Evolutionary conservation across 2,797 vertebrate species (phyloP).

Genomic region (Novumbra hubbsi): DNA sequence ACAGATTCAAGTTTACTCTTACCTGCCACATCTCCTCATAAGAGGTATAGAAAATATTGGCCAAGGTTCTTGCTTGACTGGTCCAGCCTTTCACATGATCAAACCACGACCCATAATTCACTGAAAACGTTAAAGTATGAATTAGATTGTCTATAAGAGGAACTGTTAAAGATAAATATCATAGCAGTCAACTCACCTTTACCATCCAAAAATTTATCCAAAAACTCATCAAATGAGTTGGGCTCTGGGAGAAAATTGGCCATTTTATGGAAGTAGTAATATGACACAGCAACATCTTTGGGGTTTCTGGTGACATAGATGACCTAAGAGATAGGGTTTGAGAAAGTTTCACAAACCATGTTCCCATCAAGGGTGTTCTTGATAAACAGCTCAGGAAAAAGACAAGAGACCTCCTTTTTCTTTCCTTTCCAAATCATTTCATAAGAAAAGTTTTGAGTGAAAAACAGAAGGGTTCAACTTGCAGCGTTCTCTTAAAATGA

Average conservation of each 20-base stretch:
- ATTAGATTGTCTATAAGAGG: background rate
- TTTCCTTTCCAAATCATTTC: no score
- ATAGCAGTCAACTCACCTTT: constrained; percentile 61
- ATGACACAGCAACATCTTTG: constrained; percentile 84
- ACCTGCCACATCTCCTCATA: constrained; percentile 86
- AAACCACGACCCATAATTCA: constrained; percentile 86
- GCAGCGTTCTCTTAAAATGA: no score
- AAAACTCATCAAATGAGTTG: constrained; percentile 74
- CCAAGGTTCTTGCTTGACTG: constrained; percentile 53
- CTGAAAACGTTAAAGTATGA: constrained; percentile 54
- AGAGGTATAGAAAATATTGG: constrained; percentile 75
- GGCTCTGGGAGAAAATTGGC: constrained; percentile 81
- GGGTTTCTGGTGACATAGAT: constrained; percentile 87
- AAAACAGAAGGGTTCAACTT: no score
- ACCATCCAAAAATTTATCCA: constrained; percentile 74
- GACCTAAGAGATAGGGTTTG: constrained; percentile 62
- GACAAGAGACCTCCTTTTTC: no score
- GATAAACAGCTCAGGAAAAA: no score
- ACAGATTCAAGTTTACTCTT: constrained; percentile 22
- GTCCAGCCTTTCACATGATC: constrained; percentile 85
- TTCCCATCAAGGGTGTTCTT: no score
- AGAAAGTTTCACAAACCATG: background rate
- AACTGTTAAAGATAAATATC: background rate
- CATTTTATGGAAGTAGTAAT: constrained; percentile 83
- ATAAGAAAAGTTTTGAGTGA: no score